phyloP scores from a whole-genome alignment of 1,140 invertebrate genomes.

The Arion vulgaris region DNA sequence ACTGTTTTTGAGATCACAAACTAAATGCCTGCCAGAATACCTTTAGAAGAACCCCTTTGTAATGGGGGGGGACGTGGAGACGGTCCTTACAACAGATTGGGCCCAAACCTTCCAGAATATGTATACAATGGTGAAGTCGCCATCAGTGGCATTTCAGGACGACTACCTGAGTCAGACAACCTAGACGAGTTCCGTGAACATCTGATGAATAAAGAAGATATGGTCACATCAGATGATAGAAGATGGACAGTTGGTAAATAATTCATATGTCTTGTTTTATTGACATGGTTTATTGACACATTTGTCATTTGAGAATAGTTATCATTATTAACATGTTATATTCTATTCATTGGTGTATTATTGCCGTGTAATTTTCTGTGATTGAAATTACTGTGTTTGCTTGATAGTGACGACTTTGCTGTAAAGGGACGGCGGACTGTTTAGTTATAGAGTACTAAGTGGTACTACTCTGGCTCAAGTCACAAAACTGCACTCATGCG shows the following conservation, averaged over 20 bases:
- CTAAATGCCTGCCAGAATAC: slow-evolving; percentile 44
- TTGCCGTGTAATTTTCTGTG: background rate
- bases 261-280: too few species aligned
- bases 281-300: background rate
- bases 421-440: too few species aligned
- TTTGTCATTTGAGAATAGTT: background rate
- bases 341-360: background rate
- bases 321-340: background rate
- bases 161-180: slow-evolving; percentile 88
- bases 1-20: background rate
- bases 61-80: slow-evolving; percentile 29
- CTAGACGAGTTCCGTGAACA: slow-evolving; percentile 91
- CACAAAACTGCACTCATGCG: too few species aligned
- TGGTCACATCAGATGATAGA: slow-evolving; percentile 89
- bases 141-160: slow-evolving; percentile 90
- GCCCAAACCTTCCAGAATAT: slow-evolving; percentile 25
- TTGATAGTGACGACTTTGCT: too few species aligned
- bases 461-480: too few species aligned
- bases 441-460: too few species aligned
- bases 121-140: slow-evolving; percentile 79
- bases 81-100: slow-evolving; percentile 11
- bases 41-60: slow-evolving; percentile 28
- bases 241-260: slow-evolving; percentile 81
- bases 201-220: slow-evolving; percentile 87
- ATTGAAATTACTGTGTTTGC: background rate